Evolutionary conservation across 2,113 vertebrate species (phyloP), one percentile per base, ranked within the genome.

Genomic region (Columba janthina): DNA sequence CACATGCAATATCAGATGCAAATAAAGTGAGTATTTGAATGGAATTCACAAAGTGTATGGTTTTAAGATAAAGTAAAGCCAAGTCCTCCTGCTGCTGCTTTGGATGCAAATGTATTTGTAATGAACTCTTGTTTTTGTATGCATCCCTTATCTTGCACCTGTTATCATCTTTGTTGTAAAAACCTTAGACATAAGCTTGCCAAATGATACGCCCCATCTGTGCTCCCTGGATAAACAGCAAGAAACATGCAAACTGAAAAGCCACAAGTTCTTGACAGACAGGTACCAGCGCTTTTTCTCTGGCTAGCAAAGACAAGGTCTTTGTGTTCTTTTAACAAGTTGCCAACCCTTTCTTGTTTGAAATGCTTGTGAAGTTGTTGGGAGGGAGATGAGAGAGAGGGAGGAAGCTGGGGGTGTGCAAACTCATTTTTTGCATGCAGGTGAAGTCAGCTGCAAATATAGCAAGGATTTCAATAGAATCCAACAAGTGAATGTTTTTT

Each of bases 81-180:
- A 88, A 92, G 90, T 93, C 64, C 77, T 94, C 1, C 84, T 89
- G 78, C 72, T 95, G 61, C 85, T 93, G 72, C 76, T 92, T 75
- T 94, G 76, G 69, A 94, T 94, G 94, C 92, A 96, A 94, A 96
- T 93, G 28, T 78, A 64, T 91, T 94, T 94, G 64, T 87, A 95
- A 96, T 88, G 74, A 95, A 76, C 46, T 78, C 85, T 67, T 72
- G 89, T 19, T 77, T 83, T 94, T 82, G 48, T 95, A 51, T 22
- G 25, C 54, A 28, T 62, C 29, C 64, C 88, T 97, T 95, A 97
- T 97, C 95, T 95, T 92, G 94, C 94, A 97, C 94, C 96, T 97
- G 95, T 93, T 96, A 95, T 93, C 81, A 85, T 74, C 70, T 88
- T 72, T 76, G 58, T 60, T 89, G 60, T 95, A 92, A 92, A 95